phyloP scores from a whole-genome alignment of 2,113 vertebrate species.

The Dinomys branickii region DNA sequence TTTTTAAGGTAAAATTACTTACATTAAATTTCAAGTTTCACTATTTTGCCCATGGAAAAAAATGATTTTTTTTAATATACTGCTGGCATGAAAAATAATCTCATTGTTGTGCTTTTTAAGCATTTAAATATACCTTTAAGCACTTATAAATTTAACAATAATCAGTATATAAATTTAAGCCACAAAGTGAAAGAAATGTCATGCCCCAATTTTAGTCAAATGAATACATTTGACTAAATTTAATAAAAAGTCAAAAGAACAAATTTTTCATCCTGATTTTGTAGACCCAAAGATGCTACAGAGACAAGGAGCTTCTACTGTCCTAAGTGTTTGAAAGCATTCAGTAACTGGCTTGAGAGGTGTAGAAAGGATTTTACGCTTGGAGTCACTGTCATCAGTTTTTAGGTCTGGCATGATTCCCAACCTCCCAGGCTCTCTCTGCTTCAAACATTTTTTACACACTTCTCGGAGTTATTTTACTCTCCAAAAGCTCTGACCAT shows the following conservation, averaged over 20 bases:
- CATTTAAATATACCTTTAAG: background rate
- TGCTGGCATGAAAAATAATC: conserved; percentile 16
- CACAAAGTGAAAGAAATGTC: background rate
- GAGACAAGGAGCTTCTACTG: background rate
- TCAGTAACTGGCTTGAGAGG: conserved; percentile 30
- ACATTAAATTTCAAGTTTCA: background rate
- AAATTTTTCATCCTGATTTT: background rate
- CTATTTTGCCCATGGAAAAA: background rate
- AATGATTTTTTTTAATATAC: background rate
- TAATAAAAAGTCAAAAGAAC: conserved; percentile 20
- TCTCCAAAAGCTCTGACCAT: conserved; percentile 36
- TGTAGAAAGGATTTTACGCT: background rate
- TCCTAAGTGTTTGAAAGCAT: background rate
- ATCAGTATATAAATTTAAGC: background rate
- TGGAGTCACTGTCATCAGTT: conserved; percentile 15
- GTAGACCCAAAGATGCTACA: background rate
- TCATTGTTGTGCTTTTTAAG: background rate
- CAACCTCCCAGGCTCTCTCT: conserved; percentile 32
- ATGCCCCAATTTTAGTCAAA: background rate
- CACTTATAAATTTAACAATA: background rate
- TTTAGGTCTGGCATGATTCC: conserved; percentile 37
- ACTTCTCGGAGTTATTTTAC: conserved; percentile 54
- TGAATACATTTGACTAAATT: background rate
- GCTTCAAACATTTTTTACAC: conserved; percentile 56
- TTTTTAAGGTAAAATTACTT: conserved; percentile 46